Evolutionary conservation across 2,113 vertebrate species (phyloP), one percentile per base, ranked within the genome.

Genomic region (Lophura nycthemera): DNA sequence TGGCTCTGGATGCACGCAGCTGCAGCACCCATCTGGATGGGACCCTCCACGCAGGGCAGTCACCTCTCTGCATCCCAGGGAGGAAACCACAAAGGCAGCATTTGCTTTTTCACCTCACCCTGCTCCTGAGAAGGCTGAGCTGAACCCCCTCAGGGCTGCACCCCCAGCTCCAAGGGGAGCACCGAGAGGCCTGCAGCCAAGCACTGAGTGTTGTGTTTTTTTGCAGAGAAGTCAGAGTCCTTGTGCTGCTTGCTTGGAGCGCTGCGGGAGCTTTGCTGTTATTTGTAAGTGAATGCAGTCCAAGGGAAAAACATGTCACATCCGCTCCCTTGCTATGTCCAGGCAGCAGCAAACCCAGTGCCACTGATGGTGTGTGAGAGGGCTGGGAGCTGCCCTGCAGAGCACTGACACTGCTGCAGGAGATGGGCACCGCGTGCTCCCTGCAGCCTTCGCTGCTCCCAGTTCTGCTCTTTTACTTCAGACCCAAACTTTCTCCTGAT

Each of bases 1-100:
- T 1, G 67, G 60, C n/a, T 15, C 45, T 0, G 11, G 6, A 0
- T 1, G 1, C 1, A 60, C 52, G 56, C 0, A 22, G 54, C 30
- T 34, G 54, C 42, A 1, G 2, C 3, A 20, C 0, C 4, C 50
- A 21, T 42, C 30, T 2, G 32, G 7, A 6, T 0, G 6, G 52
- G 48, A 15, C 61, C 38, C 38, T 38, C 61, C 38, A 18, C 70
- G 42, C 7, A 2, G 45, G 38, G 29, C 5, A 21, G 10, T 43
- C 11, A 5, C 67, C 3, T 45, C 42, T 64, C 70, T 6, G 25
- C 2, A 14, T 69, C 59, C 65, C 8, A 4, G 2, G 24, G 73
- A 60, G 16, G 32, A 59, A 59, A 59, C 30, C 72, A 43, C 75
- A 34, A 36, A 8, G 22, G 11, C 15, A 30, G 38, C 30, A 38